These are phyloP conservation scores for Lumbricus terrestris DNA, from an alignment of 2,888 invertebrate genomes.

Conservation along the genomic window DNA sequence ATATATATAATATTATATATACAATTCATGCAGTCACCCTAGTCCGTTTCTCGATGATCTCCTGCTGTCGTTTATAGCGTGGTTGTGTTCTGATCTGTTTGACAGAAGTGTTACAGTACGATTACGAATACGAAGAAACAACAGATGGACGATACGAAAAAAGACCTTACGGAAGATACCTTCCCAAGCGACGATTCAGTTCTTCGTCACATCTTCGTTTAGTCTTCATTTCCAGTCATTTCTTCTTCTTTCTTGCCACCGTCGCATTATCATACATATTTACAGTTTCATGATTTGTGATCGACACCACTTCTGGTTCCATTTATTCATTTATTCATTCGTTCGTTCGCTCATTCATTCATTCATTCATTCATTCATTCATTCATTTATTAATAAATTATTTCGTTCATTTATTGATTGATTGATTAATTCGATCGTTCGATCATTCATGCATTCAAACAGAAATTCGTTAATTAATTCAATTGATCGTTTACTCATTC, in stretches of 20 bases:
- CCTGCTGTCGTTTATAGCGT: no score
- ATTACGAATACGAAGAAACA: neutral
- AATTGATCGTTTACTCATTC: neutral
- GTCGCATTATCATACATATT: neutral
- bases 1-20: no score
- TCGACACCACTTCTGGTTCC: neutral
- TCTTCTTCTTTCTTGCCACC: neutral
- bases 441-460: neutral
- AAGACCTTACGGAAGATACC: constrained; percentile 12
- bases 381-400: neutral
- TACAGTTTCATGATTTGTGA: neutral
- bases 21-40: no score
- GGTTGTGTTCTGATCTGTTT: neutral
- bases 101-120: constrained; percentile 7
- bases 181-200: neutral
- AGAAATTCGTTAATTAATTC: neutral
- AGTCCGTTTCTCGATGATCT: no score
- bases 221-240: neutral
- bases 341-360: no score
- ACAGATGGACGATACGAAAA: neutral
- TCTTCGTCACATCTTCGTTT: neutral
- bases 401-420: neutral
- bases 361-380: neutral
- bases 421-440: neutral
- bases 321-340: neutral